phyloP scores from a whole-genome alignment of 2,888 invertebrate species.

The Tenthredo scrophulariae region DNA sequence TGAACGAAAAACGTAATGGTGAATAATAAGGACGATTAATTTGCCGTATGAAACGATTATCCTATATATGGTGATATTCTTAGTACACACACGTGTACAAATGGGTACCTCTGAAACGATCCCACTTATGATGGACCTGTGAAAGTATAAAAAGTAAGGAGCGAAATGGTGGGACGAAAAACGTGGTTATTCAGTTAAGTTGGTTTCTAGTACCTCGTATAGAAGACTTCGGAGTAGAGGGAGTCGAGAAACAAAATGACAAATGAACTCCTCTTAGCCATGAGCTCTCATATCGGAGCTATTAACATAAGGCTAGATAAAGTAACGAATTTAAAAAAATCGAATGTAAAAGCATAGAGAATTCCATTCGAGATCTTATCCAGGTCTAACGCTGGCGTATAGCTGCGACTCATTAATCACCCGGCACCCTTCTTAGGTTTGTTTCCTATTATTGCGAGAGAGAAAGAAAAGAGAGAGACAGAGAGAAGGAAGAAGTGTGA shows the following conservation, averaged over 20 bases:
- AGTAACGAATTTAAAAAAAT: constrained; percentile 78
- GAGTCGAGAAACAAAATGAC: constrained; percentile 66
- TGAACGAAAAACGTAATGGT: too few species aligned
- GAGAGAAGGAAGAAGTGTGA: too few species aligned
- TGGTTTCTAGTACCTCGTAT: not conserved
- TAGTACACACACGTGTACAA: not conserved
- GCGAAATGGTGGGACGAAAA: not conserved
- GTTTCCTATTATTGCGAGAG: constrained; percentile 53
- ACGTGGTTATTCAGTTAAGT: not conserved
- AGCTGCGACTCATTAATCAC: constrained; percentile 75
- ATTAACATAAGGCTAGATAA: constrained; percentile 75
- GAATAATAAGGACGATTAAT: too few species aligned
- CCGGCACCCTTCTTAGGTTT: constrained; percentile 49
- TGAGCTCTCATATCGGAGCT: constrained; percentile 65
- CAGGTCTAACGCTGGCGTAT: constrained; percentile 71
- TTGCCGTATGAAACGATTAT: not conserved
- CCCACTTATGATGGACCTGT: not conserved
- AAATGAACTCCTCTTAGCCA: constrained; percentile 76
- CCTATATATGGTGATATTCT: not conserved
- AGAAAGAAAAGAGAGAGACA: not conserved
- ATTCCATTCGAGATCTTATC: constrained; percentile 78
- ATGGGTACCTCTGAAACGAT: not conserved
- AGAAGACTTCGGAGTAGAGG: not conserved
- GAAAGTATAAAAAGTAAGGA: not conserved
- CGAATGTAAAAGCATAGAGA: constrained; percentile 77